A percentile compares a stretch with the other conserved stretches of the same genome.
These are phyloP conservation scores for Argynnis bischoffii DNA, from an alignment of 2,888 invertebrate species.

Conservation along the genomic window DNA sequence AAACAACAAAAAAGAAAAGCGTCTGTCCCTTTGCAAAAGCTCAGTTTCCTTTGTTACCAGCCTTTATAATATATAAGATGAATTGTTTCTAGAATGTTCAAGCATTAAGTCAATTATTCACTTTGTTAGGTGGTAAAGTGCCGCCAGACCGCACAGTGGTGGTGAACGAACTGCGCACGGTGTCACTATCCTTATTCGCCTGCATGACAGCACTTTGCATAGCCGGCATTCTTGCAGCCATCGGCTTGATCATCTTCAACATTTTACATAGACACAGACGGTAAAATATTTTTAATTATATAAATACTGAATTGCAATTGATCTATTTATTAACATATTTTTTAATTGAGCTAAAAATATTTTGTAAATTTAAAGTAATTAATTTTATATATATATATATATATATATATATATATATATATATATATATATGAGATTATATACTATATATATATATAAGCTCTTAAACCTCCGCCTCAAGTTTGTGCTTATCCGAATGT, in stretches of 20 bases:
- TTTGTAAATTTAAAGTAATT: too few relatives aligned
- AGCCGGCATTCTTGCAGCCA: conserved; percentile 92
- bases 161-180: conserved; percentile 90
- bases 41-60: too few relatives aligned
- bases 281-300: conserved; percentile 75
- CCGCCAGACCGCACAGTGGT: conserved; percentile 98
- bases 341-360: too few relatives aligned
- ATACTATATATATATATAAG: too few relatives aligned
- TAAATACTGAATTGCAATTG: background rate
- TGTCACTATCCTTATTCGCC: conserved; percentile 94
- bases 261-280: conserved; percentile 95
- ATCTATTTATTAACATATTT: too few relatives aligned
- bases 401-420: too few relatives aligned
- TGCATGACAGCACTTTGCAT: conserved; percentile 96
- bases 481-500: too few relatives aligned
- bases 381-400: too few relatives aligned
- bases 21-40: too few relatives aligned
- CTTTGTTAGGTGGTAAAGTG: conserved; percentile 88
- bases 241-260: conserved; percentile 95
- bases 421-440: too few relatives aligned
- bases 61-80: background rate
- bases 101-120: conserved; percentile 2
- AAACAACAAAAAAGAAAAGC: too few relatives aligned
- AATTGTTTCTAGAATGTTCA: background rate
- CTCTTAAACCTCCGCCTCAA: too few relatives aligned